phyloP scores from a whole-genome alignment of 1,140 invertebrate species.

The Charaxes varanes region DNA sequence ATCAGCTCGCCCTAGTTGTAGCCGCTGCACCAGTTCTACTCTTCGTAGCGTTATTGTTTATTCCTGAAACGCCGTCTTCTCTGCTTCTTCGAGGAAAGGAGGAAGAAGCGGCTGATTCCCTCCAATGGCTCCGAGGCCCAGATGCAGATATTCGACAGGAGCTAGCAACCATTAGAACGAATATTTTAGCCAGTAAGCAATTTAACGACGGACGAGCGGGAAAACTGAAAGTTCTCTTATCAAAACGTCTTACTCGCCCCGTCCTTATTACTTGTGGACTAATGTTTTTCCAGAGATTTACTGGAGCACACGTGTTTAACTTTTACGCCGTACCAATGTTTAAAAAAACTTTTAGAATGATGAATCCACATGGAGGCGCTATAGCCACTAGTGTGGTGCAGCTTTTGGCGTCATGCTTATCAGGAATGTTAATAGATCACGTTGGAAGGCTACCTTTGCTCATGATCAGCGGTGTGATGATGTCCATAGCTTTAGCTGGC shows the following conservation, averaged over 20 bases:
- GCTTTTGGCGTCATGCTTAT: conserved; percentile 84
- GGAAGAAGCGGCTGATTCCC: conserved; percentile 83
- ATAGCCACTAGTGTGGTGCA: conserved; percentile 87
- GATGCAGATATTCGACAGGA: conserved; percentile 83
- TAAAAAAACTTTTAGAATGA: conserved; percentile 83
- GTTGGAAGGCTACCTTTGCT: conserved; percentile 85
- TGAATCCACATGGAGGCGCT: conserved; percentile 88
- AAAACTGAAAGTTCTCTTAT: conserved; percentile 69
- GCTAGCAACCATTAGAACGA: conserved; percentile 79
- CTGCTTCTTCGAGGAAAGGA: conserved; percentile 83
- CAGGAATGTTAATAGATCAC: conserved; percentile 86
- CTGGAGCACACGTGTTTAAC: conserved; percentile 87
- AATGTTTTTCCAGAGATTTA: conserved; percentile 90
- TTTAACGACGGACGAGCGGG: conserved; percentile 44
- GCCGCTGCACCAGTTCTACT: conserved; percentile 82
- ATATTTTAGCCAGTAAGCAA: conserved; percentile 75
- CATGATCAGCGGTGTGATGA: conserved; percentile 87
- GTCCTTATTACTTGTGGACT: conserved; percentile 87
- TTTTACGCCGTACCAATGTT: conserved; percentile 89
- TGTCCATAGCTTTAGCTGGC: conserved; percentile 86
- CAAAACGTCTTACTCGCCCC: conserved; percentile 77
- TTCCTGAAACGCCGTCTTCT: conserved; percentile 90
- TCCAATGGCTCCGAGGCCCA: conserved; percentile 85
- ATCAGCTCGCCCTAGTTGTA: conserved; percentile 84
- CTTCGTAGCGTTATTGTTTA: conserved; percentile 80